Evolutionary conservation across 2,888 invertebrate species (phyloP).

Genomic region (Pomacea canaliculata): DNA sequence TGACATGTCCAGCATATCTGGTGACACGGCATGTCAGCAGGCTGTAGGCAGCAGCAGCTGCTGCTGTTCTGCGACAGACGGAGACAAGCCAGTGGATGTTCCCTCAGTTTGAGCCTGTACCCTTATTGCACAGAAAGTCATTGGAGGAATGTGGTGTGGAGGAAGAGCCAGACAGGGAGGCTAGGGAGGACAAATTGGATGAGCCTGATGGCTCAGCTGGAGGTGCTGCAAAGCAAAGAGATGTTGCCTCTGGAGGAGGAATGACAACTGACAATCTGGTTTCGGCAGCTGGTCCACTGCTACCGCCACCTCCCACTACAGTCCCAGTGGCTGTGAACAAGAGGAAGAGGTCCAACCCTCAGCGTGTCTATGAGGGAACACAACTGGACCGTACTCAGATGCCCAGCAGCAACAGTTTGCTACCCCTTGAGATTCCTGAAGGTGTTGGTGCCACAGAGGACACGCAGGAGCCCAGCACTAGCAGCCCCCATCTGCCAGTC

Average conservation of each 20-base stretch:
- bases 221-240: background rate
- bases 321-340: conserved; percentile 57
- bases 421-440: background rate
- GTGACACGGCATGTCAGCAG: conserved; percentile 43
- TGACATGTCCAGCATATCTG: conserved; percentile 56
- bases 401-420: conserved; percentile 8
- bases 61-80: conserved; percentile 20
- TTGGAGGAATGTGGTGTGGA: conserved; percentile 29
- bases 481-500: background rate
- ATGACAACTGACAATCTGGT: conserved; percentile 29
- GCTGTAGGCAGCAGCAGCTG: conserved; percentile 25
- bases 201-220: conserved; percentile 28
- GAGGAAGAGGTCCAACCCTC: conserved; percentile 94
- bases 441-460: background rate
- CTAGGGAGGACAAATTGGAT: conserved; percentile 30
- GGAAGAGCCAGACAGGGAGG: conserved; percentile 22
- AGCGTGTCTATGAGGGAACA: conserved; percentile 93
- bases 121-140: conserved; percentile 29
- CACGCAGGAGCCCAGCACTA: conserved; percentile 15
- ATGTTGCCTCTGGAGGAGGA: conserved; percentile 10
- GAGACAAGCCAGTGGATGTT: conserved; percentile 63
- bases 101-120: conserved; percentile 64
- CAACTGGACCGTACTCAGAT: conserved; percentile 61
- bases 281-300: conserved; percentile 16
- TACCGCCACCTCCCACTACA: conserved; percentile 23